Conservation (phyloP, 2,113 vertebrate species). For the Lampris megalopsis region DNA sequence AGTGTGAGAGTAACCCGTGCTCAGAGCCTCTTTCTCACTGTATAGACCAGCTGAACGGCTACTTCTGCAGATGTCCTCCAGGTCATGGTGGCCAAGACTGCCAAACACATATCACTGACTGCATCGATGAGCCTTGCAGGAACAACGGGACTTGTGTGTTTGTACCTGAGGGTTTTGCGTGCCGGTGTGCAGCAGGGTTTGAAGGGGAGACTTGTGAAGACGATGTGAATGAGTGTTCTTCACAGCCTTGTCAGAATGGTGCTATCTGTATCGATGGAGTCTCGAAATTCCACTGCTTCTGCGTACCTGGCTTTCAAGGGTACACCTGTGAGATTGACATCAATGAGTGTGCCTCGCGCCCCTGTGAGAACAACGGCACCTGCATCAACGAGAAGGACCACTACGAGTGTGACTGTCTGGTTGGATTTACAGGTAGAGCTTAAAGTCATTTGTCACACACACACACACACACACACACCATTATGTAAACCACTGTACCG, state of each 20-base stretch:
- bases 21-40: constrained; percentile 71
- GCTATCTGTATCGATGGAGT: constrained; percentile 89
- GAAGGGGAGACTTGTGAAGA: constrained; percentile 81
- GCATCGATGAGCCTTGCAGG: constrained; percentile 84
- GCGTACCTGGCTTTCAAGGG: constrained; percentile 95
- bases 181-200: constrained; percentile 80
- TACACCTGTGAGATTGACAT: constrained; percentile 94
- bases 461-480: too few relatives aligned
- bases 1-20: constrained; percentile 85
- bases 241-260: constrained; percentile 89
- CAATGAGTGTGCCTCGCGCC: constrained; percentile 93
- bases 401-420: constrained; percentile 86
- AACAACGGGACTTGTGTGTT: constrained; percentile 84
- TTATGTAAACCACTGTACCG: too few relatives aligned
- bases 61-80: constrained; percentile 81
- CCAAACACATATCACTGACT: constrained; percentile 65
- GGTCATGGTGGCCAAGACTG: constrained; percentile 80
- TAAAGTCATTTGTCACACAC: too few relatives aligned
- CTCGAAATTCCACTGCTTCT: constrained; percentile 89
- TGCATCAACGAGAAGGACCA: constrained; percentile 91
- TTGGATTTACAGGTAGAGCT: constrained; percentile 79
- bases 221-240: constrained; percentile 84
- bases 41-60: constrained; percentile 72
- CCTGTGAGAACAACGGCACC: constrained; percentile 90
- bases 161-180: constrained; percentile 66